A percentile compares a stretch with the other conserved stretches of the same genome.
phyloP scores from a whole-genome alignment of 2,888 invertebrate species.

The Andrena chrysosceles region DNA sequence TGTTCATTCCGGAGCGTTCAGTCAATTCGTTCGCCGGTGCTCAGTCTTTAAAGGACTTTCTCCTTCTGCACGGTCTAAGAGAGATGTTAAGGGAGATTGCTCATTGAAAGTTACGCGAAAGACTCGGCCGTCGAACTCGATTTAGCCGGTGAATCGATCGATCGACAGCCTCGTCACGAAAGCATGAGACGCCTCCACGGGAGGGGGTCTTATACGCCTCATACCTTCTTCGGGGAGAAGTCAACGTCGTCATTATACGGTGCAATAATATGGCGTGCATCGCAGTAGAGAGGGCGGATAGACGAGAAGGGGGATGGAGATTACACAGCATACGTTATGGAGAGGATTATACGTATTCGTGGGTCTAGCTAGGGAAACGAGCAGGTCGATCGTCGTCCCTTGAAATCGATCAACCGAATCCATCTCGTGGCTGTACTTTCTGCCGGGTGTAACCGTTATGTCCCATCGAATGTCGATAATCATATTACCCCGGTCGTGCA shows the following conservation, averaged over 20 bases:
- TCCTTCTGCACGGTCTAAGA: slow-evolving; percentile 52
- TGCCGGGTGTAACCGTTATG: not conserved
- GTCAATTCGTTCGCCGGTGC: slow-evolving; percentile 55
- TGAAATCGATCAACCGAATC: slow-evolving; percentile 32
- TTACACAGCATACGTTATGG: slow-evolving; percentile 51
- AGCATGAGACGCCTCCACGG: slow-evolving; percentile 40
- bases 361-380: slow-evolving; percentile 23
- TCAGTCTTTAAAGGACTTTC: slow-evolving; percentile 55
- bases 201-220: slow-evolving; percentile 2
- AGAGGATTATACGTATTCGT: slow-evolving; percentile 59
- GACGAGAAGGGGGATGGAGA: slow-evolving; percentile 51
- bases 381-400: slow-evolving; percentile 23
- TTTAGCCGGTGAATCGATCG: slow-evolving; percentile 59
- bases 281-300: not conserved
- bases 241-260: slow-evolving; percentile 54
- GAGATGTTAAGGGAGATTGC: slow-evolving; percentile 71
- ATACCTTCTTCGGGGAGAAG: slow-evolving; percentile 23
- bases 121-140: slow-evolving; percentile 42
- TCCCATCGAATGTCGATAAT: slow-evolving; percentile 53
- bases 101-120: slow-evolving; percentile 68
- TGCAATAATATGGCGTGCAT: slow-evolving; percentile 61
- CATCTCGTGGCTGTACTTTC: slow-evolving; percentile 17
- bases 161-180: slow-evolving; percentile 14
- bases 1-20: slow-evolving; percentile 23
- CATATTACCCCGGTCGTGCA: slow-evolving; percentile 23